Conservation (phyloP, 92 coral and sea anemone species). For the Porites cylindrica region DNA sequence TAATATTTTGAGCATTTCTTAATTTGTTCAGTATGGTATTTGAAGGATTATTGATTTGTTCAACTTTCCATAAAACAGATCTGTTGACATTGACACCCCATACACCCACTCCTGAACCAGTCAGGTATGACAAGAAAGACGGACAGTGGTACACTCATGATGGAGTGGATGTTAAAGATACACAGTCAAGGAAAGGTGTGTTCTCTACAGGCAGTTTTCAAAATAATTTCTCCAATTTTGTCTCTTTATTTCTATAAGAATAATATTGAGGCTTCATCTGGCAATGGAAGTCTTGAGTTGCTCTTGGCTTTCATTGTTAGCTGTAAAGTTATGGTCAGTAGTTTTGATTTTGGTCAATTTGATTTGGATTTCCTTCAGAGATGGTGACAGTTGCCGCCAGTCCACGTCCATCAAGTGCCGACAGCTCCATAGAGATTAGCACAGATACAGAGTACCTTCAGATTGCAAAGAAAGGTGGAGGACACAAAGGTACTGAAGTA, state of each 20-base stretch:
- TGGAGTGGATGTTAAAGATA: slow-evolving; percentile 44
- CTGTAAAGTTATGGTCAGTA: too few species aligned
- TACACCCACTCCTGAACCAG: slow-evolving; percentile 47
- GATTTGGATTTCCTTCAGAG: background rate
- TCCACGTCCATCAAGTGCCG: slow-evolving; percentile 9
- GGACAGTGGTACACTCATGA: slow-evolving; percentile 74
- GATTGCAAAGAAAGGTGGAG: slow-evolving; percentile 56
- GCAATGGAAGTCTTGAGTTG: too few species aligned
- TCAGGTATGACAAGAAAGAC: slow-evolving; percentile 40
- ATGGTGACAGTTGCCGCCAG: slow-evolving; percentile 44
- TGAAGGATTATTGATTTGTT: background rate
- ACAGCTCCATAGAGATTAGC: background rate
- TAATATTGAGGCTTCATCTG: too few species aligned
- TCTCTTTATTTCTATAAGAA: too few species aligned
- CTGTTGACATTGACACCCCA: slow-evolving; percentile 45
- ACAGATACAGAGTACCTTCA: slow-evolving; percentile 44
- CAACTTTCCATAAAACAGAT: background rate
- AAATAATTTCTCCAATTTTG: too few species aligned
- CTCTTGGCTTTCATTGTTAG: too few species aligned
- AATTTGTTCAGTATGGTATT: background rate
- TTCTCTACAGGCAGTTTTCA: too few species aligned
- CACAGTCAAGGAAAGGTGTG: slow-evolving; percentile 45
- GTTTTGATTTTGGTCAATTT: background rate
- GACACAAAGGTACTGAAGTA: slow-evolving; percentile 20
- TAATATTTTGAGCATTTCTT: too few species aligned